Evolutionary conservation across 2,888 invertebrate species (phyloP), one percentile per base, ranked within the genome.

Genomic region (Cephus sareptanus): DNA sequence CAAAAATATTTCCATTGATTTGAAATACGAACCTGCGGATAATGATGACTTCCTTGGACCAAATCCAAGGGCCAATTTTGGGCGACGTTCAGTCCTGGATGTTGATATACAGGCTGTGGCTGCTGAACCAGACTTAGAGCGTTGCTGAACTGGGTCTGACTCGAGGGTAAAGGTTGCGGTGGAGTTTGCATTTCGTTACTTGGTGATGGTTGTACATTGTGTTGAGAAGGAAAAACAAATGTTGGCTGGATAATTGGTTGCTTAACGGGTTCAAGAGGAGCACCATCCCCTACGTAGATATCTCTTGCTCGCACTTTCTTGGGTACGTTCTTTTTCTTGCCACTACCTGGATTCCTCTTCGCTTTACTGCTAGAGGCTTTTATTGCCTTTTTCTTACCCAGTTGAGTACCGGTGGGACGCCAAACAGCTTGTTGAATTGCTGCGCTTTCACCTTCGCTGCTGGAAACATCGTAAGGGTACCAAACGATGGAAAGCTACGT

Each of bases 381-480:
- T 71, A 81, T 70, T 77, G 77, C 76, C 77, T 91, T 91, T 34
- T 89, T 91, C 76, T 90, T 91, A 12, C 91, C 91, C 34, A 90
- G 85, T 70, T 91, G 90, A 0, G 91, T 91, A 37, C 91, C 91
- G 0, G 91, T 91, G 1, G 91, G 89, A 35, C 91, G 85, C 91
- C 91, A 91, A n/a, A 91, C 91, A 6, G 91, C 87, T 77, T 91
- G 91, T 74, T 91, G 90, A 77, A 91, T 87, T 9, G 86, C 86
- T 4, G 87, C 83, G 40, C 88, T 89, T 75, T 90, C 90, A 0
- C 88, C 83, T 34, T 85, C 84, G 33, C 84, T 84, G 76, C 76
- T 77, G 77, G 76, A 74, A 77, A 75, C 74, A 78, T 75, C 75
- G 76, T 74, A 75, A 75, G 75, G 74, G 70, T 75, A 77, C 77